phyloP scores from a whole-genome alignment of 1,140 invertebrate genomes.

The Tyrophagus putrescentiae region DNA sequence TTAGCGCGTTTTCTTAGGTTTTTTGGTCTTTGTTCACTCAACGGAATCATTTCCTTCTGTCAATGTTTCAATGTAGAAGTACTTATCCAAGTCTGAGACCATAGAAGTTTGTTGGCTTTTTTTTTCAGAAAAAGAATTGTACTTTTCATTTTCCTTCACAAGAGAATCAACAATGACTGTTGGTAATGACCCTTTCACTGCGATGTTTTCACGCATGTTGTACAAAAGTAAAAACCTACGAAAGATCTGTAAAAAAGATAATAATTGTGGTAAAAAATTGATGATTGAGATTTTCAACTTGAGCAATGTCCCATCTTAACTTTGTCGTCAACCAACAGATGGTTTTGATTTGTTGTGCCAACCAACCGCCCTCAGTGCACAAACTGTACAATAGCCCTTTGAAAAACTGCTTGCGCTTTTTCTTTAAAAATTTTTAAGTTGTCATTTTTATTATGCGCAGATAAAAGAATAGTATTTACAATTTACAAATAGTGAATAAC shows the following conservation, averaged over 20 bases:
- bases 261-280: background rate
- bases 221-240: too few relatives aligned
- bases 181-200: background rate
- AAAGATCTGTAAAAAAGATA: background rate
- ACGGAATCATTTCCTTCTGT: conserved; percentile 11
- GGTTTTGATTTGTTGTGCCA: background rate
- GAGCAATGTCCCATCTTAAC: background rate
- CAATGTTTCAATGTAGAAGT: background rate
- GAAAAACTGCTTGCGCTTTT: too few relatives aligned
- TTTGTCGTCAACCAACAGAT: background rate
- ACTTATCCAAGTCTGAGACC: background rate
- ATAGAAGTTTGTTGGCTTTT: background rate
- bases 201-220: conserved; percentile 2
- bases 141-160: conserved; percentile 3
- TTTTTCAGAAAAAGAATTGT: background rate
- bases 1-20: background rate
- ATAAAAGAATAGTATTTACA: too few relatives aligned
- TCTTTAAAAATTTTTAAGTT: too few relatives aligned
- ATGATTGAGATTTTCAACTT: background rate
- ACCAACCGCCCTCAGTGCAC: too few relatives aligned
- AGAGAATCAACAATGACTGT: background rate
- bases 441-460: too few relatives aligned
- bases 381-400: too few relatives aligned
- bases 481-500: too few relatives aligned
- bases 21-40: background rate